Conservation (phyloP, 2,113 vertebrate genomes). For the Zootoca vivipara region DNA sequence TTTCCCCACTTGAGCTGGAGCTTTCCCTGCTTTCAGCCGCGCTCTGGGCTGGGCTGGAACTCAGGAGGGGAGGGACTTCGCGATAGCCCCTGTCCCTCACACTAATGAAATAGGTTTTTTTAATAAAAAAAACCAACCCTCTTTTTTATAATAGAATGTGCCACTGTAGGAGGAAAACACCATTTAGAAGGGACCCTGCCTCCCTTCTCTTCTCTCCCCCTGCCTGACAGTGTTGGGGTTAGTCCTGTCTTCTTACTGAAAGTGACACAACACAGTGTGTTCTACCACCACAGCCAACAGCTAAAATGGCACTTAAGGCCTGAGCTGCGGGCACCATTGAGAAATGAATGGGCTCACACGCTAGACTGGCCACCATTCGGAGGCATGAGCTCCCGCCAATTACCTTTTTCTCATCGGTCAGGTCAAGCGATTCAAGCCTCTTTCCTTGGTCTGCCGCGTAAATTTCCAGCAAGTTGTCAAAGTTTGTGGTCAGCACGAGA, state of each 20-base stretch:
- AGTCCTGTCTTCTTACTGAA: neutral
- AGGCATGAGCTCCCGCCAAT: neutral
- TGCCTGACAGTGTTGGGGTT: too few relatives aligned
- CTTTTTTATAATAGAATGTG: too few relatives aligned
- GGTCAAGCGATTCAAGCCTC: slow-evolving; percentile 92
- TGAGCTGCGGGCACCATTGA: neutral
- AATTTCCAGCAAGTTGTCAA: slow-evolving; percentile 94
- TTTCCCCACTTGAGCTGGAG: too few relatives aligned
- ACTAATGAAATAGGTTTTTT: too few relatives aligned
- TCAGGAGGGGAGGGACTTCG: too few relatives aligned
- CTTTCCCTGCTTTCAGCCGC: too few relatives aligned
- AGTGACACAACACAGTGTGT: neutral
- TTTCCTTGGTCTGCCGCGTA: slow-evolving; percentile 92
- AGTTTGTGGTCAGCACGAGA: slow-evolving; percentile 93
- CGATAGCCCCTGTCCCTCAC: too few relatives aligned
- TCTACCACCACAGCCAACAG: neutral
- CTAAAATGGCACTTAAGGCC: neutral
- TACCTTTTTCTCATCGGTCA: slow-evolving; percentile 97
- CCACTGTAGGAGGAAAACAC: neutral
- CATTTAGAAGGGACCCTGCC: neutral
- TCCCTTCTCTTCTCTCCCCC: neutral
- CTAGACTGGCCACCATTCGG: neutral
- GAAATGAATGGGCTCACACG: neutral
- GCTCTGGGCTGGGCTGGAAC: too few relatives aligned
- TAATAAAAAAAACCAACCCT: too few relatives aligned